Evolutionary conservation across 2,797 vertebrate species (phyloP).

Genomic region (Spea hammondii): DNA sequence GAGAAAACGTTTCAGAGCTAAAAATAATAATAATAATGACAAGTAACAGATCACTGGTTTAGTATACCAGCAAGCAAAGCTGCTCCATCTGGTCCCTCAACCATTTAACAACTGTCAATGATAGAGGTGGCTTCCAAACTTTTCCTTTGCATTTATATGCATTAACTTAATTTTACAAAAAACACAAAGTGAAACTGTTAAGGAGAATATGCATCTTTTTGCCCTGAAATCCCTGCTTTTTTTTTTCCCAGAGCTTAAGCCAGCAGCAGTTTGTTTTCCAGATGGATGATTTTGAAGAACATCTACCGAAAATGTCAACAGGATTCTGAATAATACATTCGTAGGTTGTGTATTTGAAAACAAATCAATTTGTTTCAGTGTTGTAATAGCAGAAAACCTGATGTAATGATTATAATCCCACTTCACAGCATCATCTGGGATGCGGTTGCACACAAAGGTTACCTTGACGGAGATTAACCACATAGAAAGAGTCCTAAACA

Average conservation of each 20-base stretch:
- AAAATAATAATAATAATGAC: not conserved
- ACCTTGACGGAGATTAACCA: conserved; percentile 43
- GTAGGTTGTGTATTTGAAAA: conserved; percentile 50
- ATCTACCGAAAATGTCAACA: conserved; percentile 51
- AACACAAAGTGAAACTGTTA: conserved; percentile 11
- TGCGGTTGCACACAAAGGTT: conserved; percentile 37
- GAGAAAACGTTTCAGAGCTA: not conserved
- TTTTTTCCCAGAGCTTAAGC: conserved; percentile 23
- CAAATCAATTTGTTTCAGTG: conserved; percentile 46
- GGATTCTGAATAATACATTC: conserved; percentile 46
- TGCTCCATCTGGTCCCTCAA: conserved; percentile 22
- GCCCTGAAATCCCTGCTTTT: conserved; percentile 13
- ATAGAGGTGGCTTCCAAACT: conserved; percentile 1
- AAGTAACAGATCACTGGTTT: not conserved
- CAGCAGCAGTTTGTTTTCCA: conserved; percentile 44
- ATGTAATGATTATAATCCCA: conserved; percentile 48
- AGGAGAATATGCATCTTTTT: not conserved
- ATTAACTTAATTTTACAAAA: conserved; percentile 20
- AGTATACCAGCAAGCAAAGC: not conserved
- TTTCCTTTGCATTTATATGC: conserved; percentile 3
- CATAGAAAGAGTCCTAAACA: conserved; percentile 9
- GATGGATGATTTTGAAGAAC: conserved; percentile 52
- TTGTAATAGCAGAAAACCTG: conserved; percentile 38
- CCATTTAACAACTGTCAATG: conserved; percentile 8
- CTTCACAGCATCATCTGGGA: conserved; percentile 40